phyloP scores from a whole-genome alignment of 2,113 vertebrate species.

The Osmerus mordax region DNA sequence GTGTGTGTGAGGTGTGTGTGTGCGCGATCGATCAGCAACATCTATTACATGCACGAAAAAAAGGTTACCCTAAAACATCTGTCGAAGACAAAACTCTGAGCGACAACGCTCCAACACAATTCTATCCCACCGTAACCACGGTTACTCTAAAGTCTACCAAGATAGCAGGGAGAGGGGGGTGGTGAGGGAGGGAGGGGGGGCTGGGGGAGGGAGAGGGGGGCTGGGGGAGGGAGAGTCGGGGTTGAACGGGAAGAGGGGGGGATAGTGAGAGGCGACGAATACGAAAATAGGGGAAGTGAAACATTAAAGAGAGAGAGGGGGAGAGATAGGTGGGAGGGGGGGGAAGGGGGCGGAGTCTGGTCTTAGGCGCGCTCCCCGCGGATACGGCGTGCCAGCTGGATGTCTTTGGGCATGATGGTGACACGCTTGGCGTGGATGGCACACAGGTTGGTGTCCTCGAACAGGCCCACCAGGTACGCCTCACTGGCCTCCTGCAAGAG shows the following conservation, averaged over 20 bases:
- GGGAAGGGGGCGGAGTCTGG: background rate
- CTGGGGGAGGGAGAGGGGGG: slow-evolving; percentile 12
- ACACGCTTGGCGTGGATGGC: slow-evolving; percentile 81
- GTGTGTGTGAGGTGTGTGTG: slow-evolving; percentile 22
- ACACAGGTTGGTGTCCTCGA: slow-evolving; percentile 82
- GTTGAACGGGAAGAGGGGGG: slow-evolving; percentile 4
- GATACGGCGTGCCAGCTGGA: slow-evolving; percentile 82
- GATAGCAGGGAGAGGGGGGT: slow-evolving; percentile 45
- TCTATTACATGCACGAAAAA: slow-evolving; percentile 65
- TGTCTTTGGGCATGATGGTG: slow-evolving; percentile 85
- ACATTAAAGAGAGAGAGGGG: slow-evolving; percentile 14
- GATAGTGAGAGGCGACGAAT: slow-evolving; percentile 31
- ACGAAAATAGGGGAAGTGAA: slow-evolving; percentile 31
- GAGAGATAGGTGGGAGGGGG: background rate
- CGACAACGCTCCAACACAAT: slow-evolving; percentile 66
- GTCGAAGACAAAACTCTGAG: slow-evolving; percentile 64
- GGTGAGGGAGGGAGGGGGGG: slow-evolving; percentile 18
- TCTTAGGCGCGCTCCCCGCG: slow-evolving; percentile 78
- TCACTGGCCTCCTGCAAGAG: slow-evolving; percentile 76
- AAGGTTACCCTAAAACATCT: slow-evolving; percentile 68
- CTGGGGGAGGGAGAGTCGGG: background rate
- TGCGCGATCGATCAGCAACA: slow-evolving; percentile 56
- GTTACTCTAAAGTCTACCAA: slow-evolving; percentile 71
- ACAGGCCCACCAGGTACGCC: slow-evolving; percentile 80
- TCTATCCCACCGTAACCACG: slow-evolving; percentile 69